A percentile compares a stretch with the other conserved stretches of the same genome.
Conservation (phyloP, 1,140 invertebrate species). For the Linepithema humile region DNA sequence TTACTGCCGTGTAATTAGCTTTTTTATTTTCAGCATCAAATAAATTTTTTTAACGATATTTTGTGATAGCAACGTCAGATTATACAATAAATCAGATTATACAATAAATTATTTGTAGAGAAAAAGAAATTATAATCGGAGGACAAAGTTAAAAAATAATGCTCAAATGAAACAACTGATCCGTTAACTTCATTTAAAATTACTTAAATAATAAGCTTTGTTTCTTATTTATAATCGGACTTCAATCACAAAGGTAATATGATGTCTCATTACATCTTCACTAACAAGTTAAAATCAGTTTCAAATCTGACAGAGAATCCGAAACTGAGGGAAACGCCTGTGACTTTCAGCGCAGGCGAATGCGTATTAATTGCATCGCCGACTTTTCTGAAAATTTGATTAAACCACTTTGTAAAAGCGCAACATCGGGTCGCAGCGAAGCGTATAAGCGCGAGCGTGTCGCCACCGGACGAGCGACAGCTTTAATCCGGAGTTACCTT, state of each 20-base stretch:
- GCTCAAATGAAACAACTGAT: background rate
- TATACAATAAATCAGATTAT: background rate
- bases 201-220: background rate
- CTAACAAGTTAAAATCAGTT: background rate
- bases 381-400: slow-evolving; percentile 41
- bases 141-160: background rate
- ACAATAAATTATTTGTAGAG: background rate
- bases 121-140: background rate
- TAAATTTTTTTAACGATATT: background rate
- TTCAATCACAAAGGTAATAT: slow-evolving; percentile 9
- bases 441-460: background rate
- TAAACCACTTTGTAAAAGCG: slow-evolving; percentile 31
- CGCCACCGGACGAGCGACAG: slow-evolving; percentile 4
- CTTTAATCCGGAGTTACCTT: slow-evolving; percentile 50
- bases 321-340: background rate
- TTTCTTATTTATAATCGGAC: background rate
- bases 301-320: slow-evolving; percentile 3
- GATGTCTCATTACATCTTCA: background rate
- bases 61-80: background rate
- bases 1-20: background rate
- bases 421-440: slow-evolving; percentile 14
- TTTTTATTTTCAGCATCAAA: background rate
- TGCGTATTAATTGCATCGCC: slow-evolving; percentile 25
- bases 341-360: background rate
- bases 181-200: background rate